These are phyloP conservation scores for Melanotaenia duboulayi DNA, from an alignment of 2,113 vertebrate species.

Conservation along the genomic window DNA sequence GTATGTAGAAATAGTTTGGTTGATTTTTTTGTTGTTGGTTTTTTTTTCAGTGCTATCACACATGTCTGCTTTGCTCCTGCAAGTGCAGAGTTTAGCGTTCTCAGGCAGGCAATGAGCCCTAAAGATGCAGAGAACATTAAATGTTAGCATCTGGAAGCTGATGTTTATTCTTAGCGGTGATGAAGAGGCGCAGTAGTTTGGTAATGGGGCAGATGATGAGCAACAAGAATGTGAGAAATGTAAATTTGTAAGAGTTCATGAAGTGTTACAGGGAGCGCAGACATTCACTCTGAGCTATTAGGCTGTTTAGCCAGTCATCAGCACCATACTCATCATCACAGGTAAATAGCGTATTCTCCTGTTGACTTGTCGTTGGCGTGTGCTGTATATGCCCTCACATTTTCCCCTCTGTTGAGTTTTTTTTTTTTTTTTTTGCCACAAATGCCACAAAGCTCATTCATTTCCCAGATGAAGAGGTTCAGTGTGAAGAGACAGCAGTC, in stretches of 20 bases:
- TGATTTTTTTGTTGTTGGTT: too few species aligned
- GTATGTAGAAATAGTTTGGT: not conserved
- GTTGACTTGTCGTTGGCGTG: conserved; percentile 2
- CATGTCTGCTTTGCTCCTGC: not conserved
- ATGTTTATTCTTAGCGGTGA: conserved; percentile 18
- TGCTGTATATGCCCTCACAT: conserved; percentile 1
- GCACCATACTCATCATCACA: too few species aligned
- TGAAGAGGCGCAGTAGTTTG: conserved; percentile 3
- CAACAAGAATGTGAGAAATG: not conserved
- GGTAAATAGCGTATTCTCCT: not conserved
- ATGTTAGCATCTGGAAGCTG: conserved; percentile 48
- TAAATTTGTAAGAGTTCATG: not conserved
- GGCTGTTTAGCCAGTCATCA: too few species aligned
- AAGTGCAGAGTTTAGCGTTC: not conserved
- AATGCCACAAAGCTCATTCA: conserved; percentile 21
- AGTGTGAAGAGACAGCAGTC: not conserved
- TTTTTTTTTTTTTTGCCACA: conserved; percentile 26
- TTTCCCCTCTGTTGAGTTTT: conserved; percentile 35
- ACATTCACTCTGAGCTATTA: not conserved
- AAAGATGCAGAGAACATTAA: conserved; percentile 49
- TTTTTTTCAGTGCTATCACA: not conserved
- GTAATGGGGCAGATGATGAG: conserved; percentile 17
- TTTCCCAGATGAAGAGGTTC: conserved; percentile 12
- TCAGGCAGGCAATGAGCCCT: conserved; percentile 13
- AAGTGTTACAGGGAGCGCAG: not conserved